Conservation (phyloP, 92 coral and sea anemone genomes). For the Epizoanthus scotinus region DNA sequence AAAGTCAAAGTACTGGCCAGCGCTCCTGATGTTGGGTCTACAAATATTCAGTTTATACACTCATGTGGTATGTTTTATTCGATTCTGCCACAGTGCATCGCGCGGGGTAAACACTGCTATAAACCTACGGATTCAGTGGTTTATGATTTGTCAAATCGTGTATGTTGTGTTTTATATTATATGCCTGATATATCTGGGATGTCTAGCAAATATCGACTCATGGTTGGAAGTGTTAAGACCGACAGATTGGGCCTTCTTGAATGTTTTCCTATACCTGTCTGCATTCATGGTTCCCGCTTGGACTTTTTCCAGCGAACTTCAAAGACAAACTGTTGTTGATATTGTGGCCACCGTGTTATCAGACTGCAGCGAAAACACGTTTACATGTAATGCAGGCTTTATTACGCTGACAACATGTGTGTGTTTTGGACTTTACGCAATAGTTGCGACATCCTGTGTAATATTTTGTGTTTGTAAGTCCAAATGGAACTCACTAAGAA, state of each 20-base stretch:
- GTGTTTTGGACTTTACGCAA: slow-evolving; percentile 19
- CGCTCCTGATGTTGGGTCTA: not conserved
- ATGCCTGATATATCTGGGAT: slow-evolving; percentile 6
- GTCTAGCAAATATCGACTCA: not conserved
- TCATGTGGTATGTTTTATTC: slow-evolving; percentile 13
- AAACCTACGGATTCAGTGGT: slow-evolving; percentile 22
- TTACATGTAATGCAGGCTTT: slow-evolving; percentile 2
- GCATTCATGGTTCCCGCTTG: not conserved
- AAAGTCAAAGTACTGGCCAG: not conserved
- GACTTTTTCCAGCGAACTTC: not conserved
- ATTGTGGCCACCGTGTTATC: slow-evolving; percentile 16
- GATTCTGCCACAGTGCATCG: slow-evolving; percentile 16
- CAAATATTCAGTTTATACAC: not conserved
- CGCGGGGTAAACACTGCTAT: slow-evolving; percentile 22
- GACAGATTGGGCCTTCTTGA: slow-evolving; percentile 16
- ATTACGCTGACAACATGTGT: not conserved
- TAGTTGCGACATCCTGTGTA: slow-evolving; percentile 1
- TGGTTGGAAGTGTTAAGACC: slow-evolving; percentile 21
- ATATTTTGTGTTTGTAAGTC: slow-evolving; percentile 9
- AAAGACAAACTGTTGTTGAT: slow-evolving; percentile 4
- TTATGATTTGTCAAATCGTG: slow-evolving; percentile 22
- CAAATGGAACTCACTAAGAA: not conserved
- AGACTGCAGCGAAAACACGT: slow-evolving; percentile 9
- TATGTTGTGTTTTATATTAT: slow-evolving; percentile 11
- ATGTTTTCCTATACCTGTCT: not conserved